Conservation (phyloP, 2,113 vertebrate genomes). For the Fregetta grallaria region DNA sequence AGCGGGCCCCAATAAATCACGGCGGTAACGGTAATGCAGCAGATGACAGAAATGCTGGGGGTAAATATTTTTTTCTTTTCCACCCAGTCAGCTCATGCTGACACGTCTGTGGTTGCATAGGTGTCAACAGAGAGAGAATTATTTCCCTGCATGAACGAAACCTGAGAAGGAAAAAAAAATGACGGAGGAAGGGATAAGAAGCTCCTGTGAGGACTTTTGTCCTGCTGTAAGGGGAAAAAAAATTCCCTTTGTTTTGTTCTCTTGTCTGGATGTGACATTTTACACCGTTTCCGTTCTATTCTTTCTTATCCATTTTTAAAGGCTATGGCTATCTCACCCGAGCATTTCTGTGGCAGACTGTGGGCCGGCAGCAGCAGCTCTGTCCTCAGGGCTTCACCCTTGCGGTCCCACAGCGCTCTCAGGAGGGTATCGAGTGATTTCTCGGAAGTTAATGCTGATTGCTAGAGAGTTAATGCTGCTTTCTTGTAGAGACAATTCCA, state of each 20-base stretch:
- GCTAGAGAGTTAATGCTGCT: background rate
- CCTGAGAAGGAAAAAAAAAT: background rate
- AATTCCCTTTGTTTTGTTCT: background rate
- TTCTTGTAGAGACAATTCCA: background rate
- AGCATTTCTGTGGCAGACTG: background rate
- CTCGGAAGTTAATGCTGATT: background rate
- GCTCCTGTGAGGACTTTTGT: background rate
- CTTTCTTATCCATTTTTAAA: background rate
- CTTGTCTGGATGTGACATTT: constrained; percentile 23
- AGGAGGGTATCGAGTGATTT: background rate
- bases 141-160: constrained; percentile 10
- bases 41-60: background rate
- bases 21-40: background rate
- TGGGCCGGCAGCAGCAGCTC: background rate
- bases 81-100: constrained; percentile 4
- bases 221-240: background rate
- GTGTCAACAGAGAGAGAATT: constrained; percentile 12
- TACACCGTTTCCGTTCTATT: background rate
- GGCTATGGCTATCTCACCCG: background rate
- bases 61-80: constrained; percentile 37
- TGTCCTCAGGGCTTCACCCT: background rate
- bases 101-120: background rate
- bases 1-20: background rate
- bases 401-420: background rate
- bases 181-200: background rate